phyloP scores from a whole-genome alignment of 2,888 invertebrate genomes.

The Suillia variegata region DNA sequence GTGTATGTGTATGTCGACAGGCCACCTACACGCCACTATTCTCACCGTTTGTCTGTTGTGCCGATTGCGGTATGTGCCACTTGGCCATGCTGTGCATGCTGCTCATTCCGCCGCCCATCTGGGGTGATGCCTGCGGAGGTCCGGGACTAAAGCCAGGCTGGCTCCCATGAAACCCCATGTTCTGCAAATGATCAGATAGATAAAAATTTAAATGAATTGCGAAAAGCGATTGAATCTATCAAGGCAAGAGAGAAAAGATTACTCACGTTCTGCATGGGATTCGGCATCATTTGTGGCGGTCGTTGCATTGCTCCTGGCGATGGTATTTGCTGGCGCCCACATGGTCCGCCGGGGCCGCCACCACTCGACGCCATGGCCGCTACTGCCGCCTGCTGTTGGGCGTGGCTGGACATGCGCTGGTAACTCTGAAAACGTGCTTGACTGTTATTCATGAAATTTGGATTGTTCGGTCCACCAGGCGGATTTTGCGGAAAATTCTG shows the following conservation, averaged over 20 bases:
- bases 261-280: conserved; percentile 62
- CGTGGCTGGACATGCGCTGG: conserved; percentile 64
- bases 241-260: not conserved
- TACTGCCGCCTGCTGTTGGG: conserved; percentile 65
- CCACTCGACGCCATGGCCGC: conserved; percentile 57
- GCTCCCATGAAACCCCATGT: conserved; percentile 60
- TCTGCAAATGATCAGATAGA: conserved; percentile 47
- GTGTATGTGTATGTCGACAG: not conserved
- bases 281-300: conserved; percentile 57
- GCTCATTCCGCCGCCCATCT: conserved; percentile 53
- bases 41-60: conserved; percentile 62
- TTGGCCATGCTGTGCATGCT: conserved; percentile 63
- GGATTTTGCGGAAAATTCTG: conserved; percentile 58
- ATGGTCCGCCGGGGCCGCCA: conserved; percentile 35
- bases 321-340: conserved; percentile 54
- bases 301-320: conserved; percentile 55
- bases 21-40: conserved; percentile 23
- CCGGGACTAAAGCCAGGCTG: conserved; percentile 63
- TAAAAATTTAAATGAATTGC: conserved; percentile 2
- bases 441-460: conserved; percentile 61
- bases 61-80: conserved; percentile 74
- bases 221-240: not conserved
- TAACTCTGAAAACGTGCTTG: conserved; percentile 60
- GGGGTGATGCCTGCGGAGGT: conserved; percentile 60
- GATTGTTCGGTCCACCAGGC: conserved; percentile 59